These are phyloP conservation scores for Uromys caudimaculatus DNA, from an alignment of 2,797 vertebrate species.

Conservation along the genomic window DNA sequence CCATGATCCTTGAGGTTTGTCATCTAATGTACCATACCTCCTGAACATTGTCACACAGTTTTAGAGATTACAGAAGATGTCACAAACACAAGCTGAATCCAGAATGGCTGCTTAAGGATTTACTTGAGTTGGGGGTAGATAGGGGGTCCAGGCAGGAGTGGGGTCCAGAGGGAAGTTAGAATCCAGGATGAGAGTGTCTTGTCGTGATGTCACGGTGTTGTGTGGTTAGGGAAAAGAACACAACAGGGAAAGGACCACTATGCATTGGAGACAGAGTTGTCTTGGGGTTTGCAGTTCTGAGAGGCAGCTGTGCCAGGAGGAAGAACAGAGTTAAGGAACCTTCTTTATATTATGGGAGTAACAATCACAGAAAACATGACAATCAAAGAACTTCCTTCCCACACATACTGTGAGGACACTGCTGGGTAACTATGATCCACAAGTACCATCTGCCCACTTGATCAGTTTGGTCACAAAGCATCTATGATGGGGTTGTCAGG, in stretches of 20 bases:
- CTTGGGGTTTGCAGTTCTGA: background rate
- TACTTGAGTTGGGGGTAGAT: background rate
- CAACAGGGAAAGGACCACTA: background rate
- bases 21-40: background rate
- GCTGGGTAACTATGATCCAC: background rate
- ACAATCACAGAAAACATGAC: background rate
- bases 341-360: background rate
- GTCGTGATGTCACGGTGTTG: background rate
- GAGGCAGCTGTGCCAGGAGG: background rate
- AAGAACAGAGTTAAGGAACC: background rate
- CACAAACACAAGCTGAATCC: background rate
- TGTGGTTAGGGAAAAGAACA: background rate
- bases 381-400: background rate
- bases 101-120: background rate
- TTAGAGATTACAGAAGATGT: background rate
- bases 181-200: background rate
- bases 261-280: background rate
- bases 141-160: background rate
- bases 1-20: background rate
- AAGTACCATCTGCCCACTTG: background rate
- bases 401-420: background rate
- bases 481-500: background rate
- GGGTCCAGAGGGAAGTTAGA: background rate
- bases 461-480: no score
- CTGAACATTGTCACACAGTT: background rate